Evolutionary conservation across 2,888 invertebrate genomes (phyloP).

Genomic region (Xestia xanthographa): DNA sequence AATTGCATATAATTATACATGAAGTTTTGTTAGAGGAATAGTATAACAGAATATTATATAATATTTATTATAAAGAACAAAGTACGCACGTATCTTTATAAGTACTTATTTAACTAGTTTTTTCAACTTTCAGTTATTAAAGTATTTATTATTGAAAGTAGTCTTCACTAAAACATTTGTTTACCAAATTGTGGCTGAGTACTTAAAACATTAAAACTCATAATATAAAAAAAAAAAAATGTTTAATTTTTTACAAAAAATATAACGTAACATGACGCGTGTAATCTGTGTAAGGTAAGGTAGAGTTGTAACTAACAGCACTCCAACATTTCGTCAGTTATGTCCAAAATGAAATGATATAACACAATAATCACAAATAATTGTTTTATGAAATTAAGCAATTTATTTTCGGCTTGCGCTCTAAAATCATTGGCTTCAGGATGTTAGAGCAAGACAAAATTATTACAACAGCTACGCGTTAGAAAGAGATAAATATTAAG

Average conservation of each 20-base stretch:
- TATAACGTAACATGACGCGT: neutral
- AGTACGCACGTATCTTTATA: slow-evolving; percentile 2
- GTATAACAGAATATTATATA: no score
- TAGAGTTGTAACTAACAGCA: neutral
- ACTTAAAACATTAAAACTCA: neutral
- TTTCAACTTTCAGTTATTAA: neutral
- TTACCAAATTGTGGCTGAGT: slow-evolving; percentile 7
- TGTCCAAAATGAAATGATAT: neutral
- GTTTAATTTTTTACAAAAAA: neutral
- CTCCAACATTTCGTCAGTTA: neutral
- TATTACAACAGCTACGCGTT: slow-evolving; percentile 14
- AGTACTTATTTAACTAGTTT: slow-evolving; percentile 6
- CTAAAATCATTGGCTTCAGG: neutral
- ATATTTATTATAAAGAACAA: neutral
- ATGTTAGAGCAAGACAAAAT: slow-evolving; percentile 9
- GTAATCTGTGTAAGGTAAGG: neutral
- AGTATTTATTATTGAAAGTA: neutral
- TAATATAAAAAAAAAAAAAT: no score
- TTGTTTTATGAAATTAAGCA: neutral
- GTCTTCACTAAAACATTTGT: neutral
- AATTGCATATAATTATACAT: slow-evolving; percentile 2
- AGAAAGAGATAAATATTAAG: neutral
- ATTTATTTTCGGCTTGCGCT: neutral
- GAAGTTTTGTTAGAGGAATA: slow-evolving; percentile 28
- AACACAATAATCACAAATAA: neutral